A percentile compares a stretch with the other conserved stretches of the same genome.
Conservation (phyloP, 2,888 invertebrate genomes). For the Neoaliturus tenellus region DNA sequence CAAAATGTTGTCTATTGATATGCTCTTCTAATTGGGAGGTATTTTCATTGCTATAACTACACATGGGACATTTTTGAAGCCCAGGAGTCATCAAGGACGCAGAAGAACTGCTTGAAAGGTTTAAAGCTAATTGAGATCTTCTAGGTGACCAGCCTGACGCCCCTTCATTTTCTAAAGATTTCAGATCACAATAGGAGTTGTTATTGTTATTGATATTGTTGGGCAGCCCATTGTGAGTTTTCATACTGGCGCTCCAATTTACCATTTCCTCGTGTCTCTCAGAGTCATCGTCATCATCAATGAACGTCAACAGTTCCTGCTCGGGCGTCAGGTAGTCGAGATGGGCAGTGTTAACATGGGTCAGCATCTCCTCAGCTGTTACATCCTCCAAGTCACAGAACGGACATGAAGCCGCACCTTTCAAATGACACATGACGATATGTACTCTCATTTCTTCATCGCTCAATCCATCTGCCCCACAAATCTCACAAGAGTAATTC, state of each 20-base stretch:
- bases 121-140: constrained; percentile 82
- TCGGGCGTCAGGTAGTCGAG: constrained; percentile 89
- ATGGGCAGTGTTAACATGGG: constrained; percentile 91
- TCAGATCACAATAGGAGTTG: constrained; percentile 51
- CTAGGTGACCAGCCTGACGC: constrained; percentile 82
- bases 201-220: constrained; percentile 70
- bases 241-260: constrained; percentile 57
- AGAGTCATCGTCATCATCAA: constrained; percentile 80
- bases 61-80: constrained; percentile 81
- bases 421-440: constrained; percentile 86
- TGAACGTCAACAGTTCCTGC: constrained; percentile 85
- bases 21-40: constrained; percentile 87
- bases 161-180: constrained; percentile 65
- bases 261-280: constrained; percentile 56
- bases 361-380: constrained; percentile 83
- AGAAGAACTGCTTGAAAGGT: constrained; percentile 76
- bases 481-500: constrained; percentile 86
- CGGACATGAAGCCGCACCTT: constrained; percentile 87
- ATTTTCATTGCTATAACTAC: constrained; percentile 84
- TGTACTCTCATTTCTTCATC: constrained; percentile 88
- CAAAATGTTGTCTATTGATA: constrained; percentile 90
- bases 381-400: constrained; percentile 87
- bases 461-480: constrained; percentile 87
- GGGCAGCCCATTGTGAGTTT: constrained; percentile 57
- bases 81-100: constrained; percentile 56